phyloP scores from a whole-genome alignment of 2,113 vertebrate genomes.

The Charina bottae region DNA sequence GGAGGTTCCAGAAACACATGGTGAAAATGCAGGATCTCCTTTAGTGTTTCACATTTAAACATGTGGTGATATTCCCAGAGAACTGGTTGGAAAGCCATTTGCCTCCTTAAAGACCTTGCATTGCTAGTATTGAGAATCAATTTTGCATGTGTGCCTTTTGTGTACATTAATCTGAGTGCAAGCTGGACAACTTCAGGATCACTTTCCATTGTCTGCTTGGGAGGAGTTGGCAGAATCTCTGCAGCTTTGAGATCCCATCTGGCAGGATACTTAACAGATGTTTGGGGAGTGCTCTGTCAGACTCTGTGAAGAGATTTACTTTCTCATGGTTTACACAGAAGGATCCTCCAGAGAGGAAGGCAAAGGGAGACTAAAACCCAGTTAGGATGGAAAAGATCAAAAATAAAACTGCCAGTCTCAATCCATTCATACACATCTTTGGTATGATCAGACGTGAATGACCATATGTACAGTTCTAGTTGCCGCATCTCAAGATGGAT shows the following conservation, averaged over 20 bases:
- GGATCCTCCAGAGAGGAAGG: conserved; percentile 41
- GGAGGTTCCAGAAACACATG: background rate
- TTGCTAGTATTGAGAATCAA: conserved; percentile 9
- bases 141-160: background rate
- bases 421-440: background rate
- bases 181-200: conserved; percentile 43
- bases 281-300: conserved; percentile 43
- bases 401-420: background rate
- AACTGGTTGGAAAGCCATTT: conserved; percentile 14
- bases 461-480: background rate
- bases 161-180: conserved; percentile 47
- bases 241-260: conserved; percentile 64
- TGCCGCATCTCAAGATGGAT: background rate
- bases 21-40: conserved; percentile 32
- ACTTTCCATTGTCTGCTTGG: conserved; percentile 69
- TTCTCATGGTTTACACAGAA: conserved; percentile 32
- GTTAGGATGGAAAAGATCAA: background rate
- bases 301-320: conserved; percentile 24
- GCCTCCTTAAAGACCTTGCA: conserved; percentile 6
- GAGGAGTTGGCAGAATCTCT: conserved; percentile 62
- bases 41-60: background rate
- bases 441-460: background rate
- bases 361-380: conserved; percentile 16
- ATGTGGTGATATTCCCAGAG: background rate
- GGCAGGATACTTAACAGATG: conserved; percentile 68